Evolutionary conservation across 2,888 invertebrate genomes (phyloP).

Genomic region (Drosophila kambysellisi): DNA sequence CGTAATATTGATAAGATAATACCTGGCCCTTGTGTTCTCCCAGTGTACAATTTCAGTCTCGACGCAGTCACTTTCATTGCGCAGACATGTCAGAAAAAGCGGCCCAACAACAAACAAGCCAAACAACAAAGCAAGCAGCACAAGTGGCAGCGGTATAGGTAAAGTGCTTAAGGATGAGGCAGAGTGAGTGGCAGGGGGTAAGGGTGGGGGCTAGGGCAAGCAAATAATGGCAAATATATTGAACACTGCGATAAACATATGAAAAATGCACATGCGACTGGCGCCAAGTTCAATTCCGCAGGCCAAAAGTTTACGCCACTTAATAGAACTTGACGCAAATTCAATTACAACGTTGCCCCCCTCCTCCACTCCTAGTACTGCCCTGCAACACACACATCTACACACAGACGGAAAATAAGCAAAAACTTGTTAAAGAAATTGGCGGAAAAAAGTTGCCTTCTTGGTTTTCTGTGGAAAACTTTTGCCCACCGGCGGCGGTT

Average conservation of each 20-base stretch:
- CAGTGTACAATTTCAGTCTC: constrained; percentile 9
- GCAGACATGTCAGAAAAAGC: constrained; percentile 61
- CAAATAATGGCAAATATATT: constrained; percentile 40
- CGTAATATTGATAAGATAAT: background rate
- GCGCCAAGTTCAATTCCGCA: constrained; percentile 73
- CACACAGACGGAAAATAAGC: constrained; percentile 15
- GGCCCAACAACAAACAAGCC: constrained; percentile 43
- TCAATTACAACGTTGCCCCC: constrained; percentile 69
- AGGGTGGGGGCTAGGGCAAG: background rate
- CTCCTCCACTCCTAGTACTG: background rate
- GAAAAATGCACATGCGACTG: constrained; percentile 77
- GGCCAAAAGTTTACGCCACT: constrained; percentile 79
- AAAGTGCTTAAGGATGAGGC: background rate
- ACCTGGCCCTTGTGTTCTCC: background rate
- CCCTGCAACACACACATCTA: background rate
- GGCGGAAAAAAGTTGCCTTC: constrained; percentile 73
- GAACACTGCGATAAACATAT: constrained; percentile 79
- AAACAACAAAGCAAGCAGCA: constrained; percentile 36
- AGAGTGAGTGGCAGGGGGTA: fast-evolving
- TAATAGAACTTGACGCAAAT: constrained; percentile 81
- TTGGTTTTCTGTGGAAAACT: constrained; percentile 52
- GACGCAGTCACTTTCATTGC: constrained; percentile 57
- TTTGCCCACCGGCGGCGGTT: constrained; percentile 57
- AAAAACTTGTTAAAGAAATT: constrained; percentile 72
- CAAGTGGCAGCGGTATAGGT: background rate